Evolutionary conservation across 2,113 vertebrate species (phyloP).

Genomic region (Notechis scutatus): DNA sequence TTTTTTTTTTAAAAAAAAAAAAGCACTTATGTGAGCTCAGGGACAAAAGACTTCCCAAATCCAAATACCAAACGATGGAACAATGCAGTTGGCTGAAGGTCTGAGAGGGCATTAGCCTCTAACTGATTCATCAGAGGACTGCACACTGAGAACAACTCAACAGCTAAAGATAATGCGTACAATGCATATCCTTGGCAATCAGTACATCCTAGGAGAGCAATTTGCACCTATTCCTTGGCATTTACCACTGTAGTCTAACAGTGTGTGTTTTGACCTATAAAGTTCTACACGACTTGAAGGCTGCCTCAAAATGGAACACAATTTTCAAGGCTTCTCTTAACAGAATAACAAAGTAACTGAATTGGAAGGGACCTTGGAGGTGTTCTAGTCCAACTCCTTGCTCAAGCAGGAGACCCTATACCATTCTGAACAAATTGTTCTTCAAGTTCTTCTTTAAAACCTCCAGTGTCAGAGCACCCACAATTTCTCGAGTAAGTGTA

Average conservation of each 20-base stretch:
- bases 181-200: slow-evolving; percentile 1
- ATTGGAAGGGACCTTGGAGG: no score
- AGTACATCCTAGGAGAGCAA: slow-evolving; percentile 7
- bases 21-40: neutral
- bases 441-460: no score
- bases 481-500: no score
- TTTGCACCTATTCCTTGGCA: slow-evolving; percentile 11
- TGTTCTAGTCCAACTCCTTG: no score
- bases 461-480: no score
- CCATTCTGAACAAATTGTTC: no score
- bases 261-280: slow-evolving; percentile 9
- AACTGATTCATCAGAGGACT: neutral
- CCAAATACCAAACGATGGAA: neutral
- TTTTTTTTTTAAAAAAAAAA: neutral
- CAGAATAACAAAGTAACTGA: no score
- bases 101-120: neutral
- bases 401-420: no score
- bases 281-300: neutral
- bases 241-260: neutral
- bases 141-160: slow-evolving; percentile 2
- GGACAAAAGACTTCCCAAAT: neutral
- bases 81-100: neutral
- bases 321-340: neutral
- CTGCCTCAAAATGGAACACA: neutral
- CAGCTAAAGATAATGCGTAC: neutral